Evolutionary conservation across 2,113 vertebrate species (phyloP).

Genomic region (Lontra canadensis): DNA sequence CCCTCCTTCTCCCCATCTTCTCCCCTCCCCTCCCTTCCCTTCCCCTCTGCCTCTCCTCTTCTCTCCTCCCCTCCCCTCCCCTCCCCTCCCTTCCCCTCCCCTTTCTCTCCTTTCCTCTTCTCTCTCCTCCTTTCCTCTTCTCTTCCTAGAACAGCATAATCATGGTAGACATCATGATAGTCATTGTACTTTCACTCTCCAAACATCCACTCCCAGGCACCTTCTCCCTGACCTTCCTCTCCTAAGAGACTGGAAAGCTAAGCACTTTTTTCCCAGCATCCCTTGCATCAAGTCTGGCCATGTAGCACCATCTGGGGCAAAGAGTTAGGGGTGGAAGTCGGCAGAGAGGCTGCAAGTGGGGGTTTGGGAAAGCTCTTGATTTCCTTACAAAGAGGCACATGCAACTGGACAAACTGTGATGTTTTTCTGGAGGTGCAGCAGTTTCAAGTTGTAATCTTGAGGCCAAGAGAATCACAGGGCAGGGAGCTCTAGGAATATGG

Average conservation of each 20-base stretch:
- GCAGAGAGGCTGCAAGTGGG: not conserved
- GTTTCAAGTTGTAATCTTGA: not conserved
- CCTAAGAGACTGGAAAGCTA: not conserved
- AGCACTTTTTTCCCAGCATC: not conserved
- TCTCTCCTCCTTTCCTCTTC: not conserved
- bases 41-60: no score
- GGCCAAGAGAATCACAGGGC: not conserved
- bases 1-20: not conserved
- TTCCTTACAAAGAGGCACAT: not conserved
- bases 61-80: rapidly evolving
- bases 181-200: not conserved
- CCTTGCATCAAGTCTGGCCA: not conserved
- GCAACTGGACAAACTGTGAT: not conserved
- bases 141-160: not conserved
- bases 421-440: not conserved
- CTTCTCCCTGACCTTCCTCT: not conserved
- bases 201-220: not conserved
- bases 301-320: not conserved
- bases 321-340: not conserved
- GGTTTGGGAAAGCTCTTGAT: not conserved
- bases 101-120: not conserved
- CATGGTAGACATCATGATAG: not conserved
- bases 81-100: rapidly evolving
- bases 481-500: not conserved
- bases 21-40: rapidly evolving